phyloP scores from a whole-genome alignment of 2,113 vertebrate genomes.

The Nymphicus hollandicus region DNA sequence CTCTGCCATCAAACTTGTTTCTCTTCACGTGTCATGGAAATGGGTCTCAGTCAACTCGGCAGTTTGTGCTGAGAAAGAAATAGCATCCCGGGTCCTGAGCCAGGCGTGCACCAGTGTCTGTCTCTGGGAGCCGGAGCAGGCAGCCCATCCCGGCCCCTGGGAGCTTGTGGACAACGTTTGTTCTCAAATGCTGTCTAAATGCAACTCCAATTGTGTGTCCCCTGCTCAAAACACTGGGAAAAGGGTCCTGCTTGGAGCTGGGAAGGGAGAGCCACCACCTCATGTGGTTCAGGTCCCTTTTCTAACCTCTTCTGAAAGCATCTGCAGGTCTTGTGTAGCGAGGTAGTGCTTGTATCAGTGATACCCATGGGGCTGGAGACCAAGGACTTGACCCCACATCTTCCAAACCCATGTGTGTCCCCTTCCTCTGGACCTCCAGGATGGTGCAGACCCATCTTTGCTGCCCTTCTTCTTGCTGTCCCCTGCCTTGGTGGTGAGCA shows the following conservation, averaged over 20 bases:
- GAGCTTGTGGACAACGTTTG: rapidly evolving
- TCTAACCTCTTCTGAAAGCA: background rate
- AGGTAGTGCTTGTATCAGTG: rapidly evolving
- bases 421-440: background rate
- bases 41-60: background rate
- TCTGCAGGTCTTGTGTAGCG: rapidly evolving
- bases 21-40: background rate
- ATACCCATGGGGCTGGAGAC: background rate
- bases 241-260: background rate
- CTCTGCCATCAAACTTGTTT: constrained; percentile 6
- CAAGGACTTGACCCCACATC: rapidly evolving
- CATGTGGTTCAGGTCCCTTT: rapidly evolving
- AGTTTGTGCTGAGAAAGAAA: background rate
- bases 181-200: background rate
- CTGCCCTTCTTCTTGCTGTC: background rate
- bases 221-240: rapidly evolving
- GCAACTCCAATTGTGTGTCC: background rate
- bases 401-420: rapidly evolving
- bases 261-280: background rate
- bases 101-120: rapidly evolving
- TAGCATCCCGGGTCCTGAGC: background rate
- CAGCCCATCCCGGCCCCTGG: background rate
- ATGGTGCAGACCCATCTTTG: background rate
- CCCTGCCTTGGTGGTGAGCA: rapidly evolving
- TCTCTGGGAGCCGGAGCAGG: background rate